A percentile compares a stretch with the other conserved stretches of the same genome.
These are phyloP conservation scores for Pandemis corylana DNA, from an alignment of 2,888 invertebrate genomes.

Conservation along the genomic window DNA sequence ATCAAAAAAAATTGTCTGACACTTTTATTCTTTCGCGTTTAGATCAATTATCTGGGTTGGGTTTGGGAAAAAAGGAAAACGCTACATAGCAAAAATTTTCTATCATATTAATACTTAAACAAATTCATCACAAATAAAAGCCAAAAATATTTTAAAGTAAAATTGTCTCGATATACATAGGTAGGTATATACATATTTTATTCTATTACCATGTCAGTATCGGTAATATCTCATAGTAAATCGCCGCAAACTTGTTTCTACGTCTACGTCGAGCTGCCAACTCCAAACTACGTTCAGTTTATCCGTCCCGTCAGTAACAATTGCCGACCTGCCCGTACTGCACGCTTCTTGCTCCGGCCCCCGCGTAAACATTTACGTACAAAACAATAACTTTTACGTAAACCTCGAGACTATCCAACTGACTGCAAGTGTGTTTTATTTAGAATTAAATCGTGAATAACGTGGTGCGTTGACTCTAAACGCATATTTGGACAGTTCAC, in stretches of 20 bases:
- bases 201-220: neutral
- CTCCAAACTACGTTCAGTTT: conserved; percentile 41
- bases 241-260: conserved; percentile 21
- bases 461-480: conserved; percentile 47
- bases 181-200: neutral
- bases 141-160: neutral
- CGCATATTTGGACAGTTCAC: conserved; percentile 56
- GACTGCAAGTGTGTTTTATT: neutral
- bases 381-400: conserved; percentile 64
- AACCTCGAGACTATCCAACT: conserved; percentile 11
- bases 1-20: too few relatives aligned
- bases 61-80: neutral
- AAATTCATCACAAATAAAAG: too few relatives aligned
- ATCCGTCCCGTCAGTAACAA: conserved; percentile 63
- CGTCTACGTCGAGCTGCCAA: conserved; percentile 35
- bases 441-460: conserved; percentile 2
- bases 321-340: conserved; percentile 67
- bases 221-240: neutral
- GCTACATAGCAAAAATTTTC: neutral
- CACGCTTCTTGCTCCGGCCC: conserved; percentile 66
- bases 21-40: too few relatives aligned
- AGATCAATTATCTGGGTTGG: too few relatives aligned
- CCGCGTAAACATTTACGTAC: conserved; percentile 77
- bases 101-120: too few relatives aligned
- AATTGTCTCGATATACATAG: neutral